Evolutionary conservation across 2,797 vertebrate genomes (phyloP).

Genomic region (Podargus strigoides): DNA sequence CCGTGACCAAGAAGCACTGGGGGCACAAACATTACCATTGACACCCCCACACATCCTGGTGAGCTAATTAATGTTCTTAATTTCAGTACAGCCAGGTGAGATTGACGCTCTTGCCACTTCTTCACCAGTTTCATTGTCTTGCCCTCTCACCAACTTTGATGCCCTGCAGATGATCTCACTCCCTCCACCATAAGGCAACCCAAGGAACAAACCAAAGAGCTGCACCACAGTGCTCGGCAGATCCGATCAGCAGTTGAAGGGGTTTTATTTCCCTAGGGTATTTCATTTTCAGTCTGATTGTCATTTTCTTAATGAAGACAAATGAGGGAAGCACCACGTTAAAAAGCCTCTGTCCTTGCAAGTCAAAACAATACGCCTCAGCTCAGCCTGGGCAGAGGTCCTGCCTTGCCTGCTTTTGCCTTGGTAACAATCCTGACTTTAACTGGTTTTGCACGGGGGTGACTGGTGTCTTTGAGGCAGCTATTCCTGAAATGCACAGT

Average conservation of each 20-base stretch:
- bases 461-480: neutral
- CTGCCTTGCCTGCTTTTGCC: neutral
- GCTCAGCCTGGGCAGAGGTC: neutral
- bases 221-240: neutral
- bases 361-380: neutral
- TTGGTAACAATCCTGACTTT: neutral
- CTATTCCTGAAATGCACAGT: neutral
- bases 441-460: neutral
- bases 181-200: fast-evolving
- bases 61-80: neutral
- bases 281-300: neutral
- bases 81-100: neutral
- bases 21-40: fast-evolving
- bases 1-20: fast-evolving
- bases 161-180: neutral
- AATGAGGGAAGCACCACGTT: neutral
- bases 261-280: neutral
- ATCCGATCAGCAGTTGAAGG: neutral
- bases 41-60: fast-evolving
- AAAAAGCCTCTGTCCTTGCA: neutral
- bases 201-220: neutral
- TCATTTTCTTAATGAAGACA: constrained; percentile 4
- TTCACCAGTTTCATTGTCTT: neutral
- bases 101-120: fast-evolving
- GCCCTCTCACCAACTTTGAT: neutral